Conservation (phyloP, 2,888 invertebrate species). For the Cotesia congregata region DNA sequence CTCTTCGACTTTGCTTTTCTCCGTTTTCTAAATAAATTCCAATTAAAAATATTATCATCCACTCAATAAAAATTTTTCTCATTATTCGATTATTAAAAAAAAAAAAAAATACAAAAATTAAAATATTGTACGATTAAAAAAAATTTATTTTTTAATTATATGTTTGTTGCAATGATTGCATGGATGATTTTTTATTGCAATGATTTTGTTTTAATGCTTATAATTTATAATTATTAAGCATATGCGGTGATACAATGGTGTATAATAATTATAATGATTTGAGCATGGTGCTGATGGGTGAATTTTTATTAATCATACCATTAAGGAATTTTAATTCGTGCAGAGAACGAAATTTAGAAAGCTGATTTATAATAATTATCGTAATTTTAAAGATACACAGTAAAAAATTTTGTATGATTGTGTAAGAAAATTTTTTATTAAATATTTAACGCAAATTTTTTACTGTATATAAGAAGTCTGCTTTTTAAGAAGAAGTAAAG, state of each 20-base stretch:
- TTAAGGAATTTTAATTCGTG: not conserved
- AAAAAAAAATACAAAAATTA: not conserved
- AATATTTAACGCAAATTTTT: constrained; percentile 1
- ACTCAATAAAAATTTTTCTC: not conserved
- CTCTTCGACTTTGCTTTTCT: constrained; percentile 62
- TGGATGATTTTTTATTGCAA: not conserved
- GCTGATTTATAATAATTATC: not conserved
- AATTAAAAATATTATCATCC: not conserved
- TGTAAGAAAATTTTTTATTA: not conserved
- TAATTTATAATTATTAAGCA: not conserved
- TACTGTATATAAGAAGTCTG: not conserved
- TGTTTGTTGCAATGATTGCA: not conserved
- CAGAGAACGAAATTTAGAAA: not conserved
- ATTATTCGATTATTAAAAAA: not conserved
- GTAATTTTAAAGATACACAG: too few relatives aligned
- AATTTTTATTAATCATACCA: too few relatives aligned
- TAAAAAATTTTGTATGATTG: too few relatives aligned
- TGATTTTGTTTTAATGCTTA: not conserved
- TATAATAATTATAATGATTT: not conserved
- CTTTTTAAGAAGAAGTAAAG: constrained; percentile 39
- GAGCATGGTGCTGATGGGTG: too few relatives aligned
- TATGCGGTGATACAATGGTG: not conserved
- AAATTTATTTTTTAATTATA: not conserved
- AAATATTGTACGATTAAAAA: not conserved
- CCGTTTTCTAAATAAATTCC: constrained; percentile 60